Conservation (phyloP, 2,113 vertebrate genomes). For the Hylia prasina region DNA sequence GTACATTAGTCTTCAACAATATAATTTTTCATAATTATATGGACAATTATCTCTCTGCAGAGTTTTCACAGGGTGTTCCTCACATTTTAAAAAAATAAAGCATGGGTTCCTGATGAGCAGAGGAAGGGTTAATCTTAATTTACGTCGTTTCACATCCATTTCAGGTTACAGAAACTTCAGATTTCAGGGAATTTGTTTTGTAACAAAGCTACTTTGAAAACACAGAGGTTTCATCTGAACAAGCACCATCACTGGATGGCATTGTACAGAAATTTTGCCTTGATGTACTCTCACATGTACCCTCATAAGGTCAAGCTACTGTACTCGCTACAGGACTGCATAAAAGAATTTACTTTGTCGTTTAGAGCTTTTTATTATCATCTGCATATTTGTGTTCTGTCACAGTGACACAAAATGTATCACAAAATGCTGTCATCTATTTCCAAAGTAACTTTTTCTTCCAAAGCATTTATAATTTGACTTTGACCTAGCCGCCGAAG, state of each 20-base stretch:
- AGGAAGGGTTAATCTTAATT: slow-evolving; percentile 41
- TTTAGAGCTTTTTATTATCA: background rate
- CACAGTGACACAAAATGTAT: background rate
- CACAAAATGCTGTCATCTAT: background rate
- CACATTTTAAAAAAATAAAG: slow-evolving; percentile 53
- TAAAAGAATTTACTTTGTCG: background rate
- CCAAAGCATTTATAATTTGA: background rate
- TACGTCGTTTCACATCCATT: background rate
- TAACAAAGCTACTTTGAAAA: background rate
- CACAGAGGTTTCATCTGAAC: background rate
- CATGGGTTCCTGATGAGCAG: slow-evolving; percentile 5
- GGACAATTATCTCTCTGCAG: slow-evolving; percentile 50
- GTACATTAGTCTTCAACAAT: background rate
- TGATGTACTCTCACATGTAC: background rate
- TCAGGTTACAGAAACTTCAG: background rate
- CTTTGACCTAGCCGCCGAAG: background rate
- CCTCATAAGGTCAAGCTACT: background rate
- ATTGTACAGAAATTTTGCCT: background rate
- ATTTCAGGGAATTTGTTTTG: background rate
- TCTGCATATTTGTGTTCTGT: background rate
- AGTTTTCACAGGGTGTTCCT: slow-evolving; percentile 19
- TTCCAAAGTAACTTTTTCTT: background rate
- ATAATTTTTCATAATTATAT: slow-evolving; percentile 48
- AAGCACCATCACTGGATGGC: background rate
- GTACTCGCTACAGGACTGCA: background rate